These are phyloP conservation scores for Chamaedrilus cognettii DNA, from an alignment of 2,888 invertebrate genomes.

Conservation along the genomic window DNA sequence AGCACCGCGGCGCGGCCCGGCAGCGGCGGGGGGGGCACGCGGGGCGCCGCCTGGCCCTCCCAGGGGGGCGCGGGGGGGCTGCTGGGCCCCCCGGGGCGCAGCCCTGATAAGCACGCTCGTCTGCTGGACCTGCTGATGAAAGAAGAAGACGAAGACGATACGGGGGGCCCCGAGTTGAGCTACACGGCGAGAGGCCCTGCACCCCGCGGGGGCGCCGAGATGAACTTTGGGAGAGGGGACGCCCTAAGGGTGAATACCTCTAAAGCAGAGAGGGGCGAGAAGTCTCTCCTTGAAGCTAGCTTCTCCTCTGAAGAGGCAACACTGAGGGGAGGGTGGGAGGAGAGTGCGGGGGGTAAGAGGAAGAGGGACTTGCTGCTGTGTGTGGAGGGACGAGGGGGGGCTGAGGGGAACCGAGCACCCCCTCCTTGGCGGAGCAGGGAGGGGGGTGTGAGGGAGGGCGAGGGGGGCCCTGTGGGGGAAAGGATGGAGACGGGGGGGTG, in stretches of 20 bases:
- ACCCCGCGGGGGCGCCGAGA: neutral
- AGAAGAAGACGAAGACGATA: constrained; percentile 14
- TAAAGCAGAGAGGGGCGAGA: constrained; percentile 1
- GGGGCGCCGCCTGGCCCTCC: neutral
- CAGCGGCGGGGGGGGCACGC: constrained; percentile 1
- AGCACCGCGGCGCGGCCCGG: neutral
- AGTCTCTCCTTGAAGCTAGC: too few species aligned
- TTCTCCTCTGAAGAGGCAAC: too few species aligned
- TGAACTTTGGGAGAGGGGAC: too few species aligned
- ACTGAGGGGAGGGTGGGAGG: too few species aligned
- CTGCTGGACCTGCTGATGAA: constrained; percentile 16
- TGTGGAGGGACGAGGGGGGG: too few species aligned
- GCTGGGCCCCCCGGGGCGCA: neutral
- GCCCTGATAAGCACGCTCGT: constrained; percentile 9
- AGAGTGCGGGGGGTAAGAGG: too few species aligned
- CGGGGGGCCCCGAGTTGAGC: neutral
- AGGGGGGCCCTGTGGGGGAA: too few species aligned
- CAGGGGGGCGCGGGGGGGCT: neutral
- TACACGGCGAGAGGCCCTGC: neutral
- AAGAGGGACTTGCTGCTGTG: too few species aligned
- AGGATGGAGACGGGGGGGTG: too few species aligned
- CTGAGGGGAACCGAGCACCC: too few species aligned
- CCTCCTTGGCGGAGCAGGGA: too few species aligned
- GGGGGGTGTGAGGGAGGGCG: too few species aligned
- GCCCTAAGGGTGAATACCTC: neutral